Base-by-base conservation (phyloP, 2,113 vertebrate species). In the Anthoscopus minutus region DNA sequence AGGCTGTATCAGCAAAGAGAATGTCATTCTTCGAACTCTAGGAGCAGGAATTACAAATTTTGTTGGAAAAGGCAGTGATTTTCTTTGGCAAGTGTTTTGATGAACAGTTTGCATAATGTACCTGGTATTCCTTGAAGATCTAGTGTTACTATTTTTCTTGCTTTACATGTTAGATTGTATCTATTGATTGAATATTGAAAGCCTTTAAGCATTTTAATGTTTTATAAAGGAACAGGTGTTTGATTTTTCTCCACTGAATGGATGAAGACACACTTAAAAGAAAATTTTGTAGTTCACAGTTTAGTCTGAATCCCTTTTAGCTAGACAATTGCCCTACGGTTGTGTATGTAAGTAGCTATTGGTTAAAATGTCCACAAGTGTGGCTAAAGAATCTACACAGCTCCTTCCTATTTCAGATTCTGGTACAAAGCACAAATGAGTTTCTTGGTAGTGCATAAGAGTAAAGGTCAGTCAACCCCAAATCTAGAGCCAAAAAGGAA, bases 1-100 rank as follows among this genome's bases (percentile, higher is more conserved):
- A 96, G 89, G 60, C 92, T 97, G 79, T 86, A 93, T 86, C 79
- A 95, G 67, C 79, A 88, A 83, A 94, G 88, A 62, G 15, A 88
- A 93, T 93, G 85, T 81, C 62, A 77, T 80, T 70, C 79, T 88
- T 88, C 73, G 77, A 64, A 66, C 53, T 89, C n/a, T 57, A 76
- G 37, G 78, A 92, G 61, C 48, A 92, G 48, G 37, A 94, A 87
- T 78, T 89, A 73, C 33, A 93, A 82, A 91, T 94, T 91, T 50
- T 81, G 4, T 77, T 69, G 71, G 65, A 89, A 76, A 95, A 93
- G 54, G 12, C 15, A 88, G 76, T 38, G 54, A 88, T 92, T 91
- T 93, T 83, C 54, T 88, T 93, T 92, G 71, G 42, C 78, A 79
- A 91, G 54, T 80, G 51, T 90, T 95, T 92, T 85, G 78, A 93